These are phyloP conservation scores for Lasioglossum villosulum DNA, from an alignment of 2,888 invertebrate genomes.

Conservation along the genomic window DNA sequence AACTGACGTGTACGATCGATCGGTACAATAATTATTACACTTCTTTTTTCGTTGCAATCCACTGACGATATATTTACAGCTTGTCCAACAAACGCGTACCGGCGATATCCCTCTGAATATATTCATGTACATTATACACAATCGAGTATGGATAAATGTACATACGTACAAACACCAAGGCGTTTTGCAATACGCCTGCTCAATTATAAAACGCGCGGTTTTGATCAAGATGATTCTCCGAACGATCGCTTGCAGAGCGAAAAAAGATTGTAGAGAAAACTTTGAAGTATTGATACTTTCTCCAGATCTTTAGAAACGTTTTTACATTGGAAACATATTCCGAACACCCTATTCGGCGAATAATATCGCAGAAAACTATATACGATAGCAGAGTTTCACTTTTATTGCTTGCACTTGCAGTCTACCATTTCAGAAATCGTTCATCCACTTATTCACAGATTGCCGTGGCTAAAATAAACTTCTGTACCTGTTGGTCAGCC, in stretches of 20 bases:
- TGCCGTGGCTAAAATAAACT: not conserved
- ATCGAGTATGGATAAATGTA: not conserved
- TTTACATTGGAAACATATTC: not conserved
- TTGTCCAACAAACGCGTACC: not conserved
- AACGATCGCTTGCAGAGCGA: not conserved
- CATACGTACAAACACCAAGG: not conserved
- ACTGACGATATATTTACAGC: not conserved
- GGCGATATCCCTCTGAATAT: not conserved
- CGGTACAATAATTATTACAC: not conserved
- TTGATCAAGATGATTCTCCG: not conserved
- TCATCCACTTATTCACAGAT: not conserved
- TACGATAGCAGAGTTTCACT: not conserved
- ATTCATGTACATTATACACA: not conserved
- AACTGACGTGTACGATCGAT: too few species aligned
- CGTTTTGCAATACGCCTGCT: not conserved
- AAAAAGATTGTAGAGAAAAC: not conserved
- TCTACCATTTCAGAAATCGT: not conserved
- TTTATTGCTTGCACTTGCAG: not conserved
- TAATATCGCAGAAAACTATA: not conserved
- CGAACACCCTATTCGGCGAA: not conserved
- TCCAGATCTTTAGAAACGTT: constrained; percentile 8
- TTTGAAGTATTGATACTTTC: not conserved
- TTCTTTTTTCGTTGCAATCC: not conserved
- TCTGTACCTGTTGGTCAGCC: not conserved
- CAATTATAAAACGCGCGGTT: not conserved